Base-by-base conservation (phyloP, 2,797 vertebrate species). In the Chiroxiphia lanceolata region DNA sequence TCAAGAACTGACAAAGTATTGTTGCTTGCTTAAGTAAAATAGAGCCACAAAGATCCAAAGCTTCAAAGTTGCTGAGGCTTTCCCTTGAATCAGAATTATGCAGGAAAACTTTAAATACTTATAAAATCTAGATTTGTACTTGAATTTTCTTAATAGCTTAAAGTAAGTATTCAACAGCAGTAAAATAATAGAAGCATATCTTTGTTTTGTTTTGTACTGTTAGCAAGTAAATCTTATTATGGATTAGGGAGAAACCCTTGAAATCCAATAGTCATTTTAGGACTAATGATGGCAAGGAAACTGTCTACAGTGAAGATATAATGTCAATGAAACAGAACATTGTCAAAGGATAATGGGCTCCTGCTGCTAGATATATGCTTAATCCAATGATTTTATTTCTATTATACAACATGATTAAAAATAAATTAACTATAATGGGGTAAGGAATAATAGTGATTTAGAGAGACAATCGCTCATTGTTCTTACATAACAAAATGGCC, bases 401-500 rank as follows among this genome's bases (percentile, higher is more conserved):
- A 96, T 90, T 97, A 96, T 89, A 90, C 78, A 91, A 88, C 77
- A 76, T 94, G 95, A 94, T 97, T 97, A 96, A 96, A 97, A 95
- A 81, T 96, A 97, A 97, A 97, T 98, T 97, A 97, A 97, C 96
- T 91, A 50, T 90, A 96, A 97, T 95, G 89, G 90, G 94, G 89
- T 94, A 69, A 93, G 95, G 94, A 95, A 92, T 96, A 96, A 94
- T 90, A 96, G 91, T 96, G 96, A 96, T 96, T 97, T 95, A 96
- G 93, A 90, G 96, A 96, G 84, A 93, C 59, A 87, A 74, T 96
- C 89, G 74, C 64, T 97, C 92, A 85, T 91, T 97, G 95, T 95
- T 97, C 82, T 93, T 93, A 80, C 68, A 31, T 17, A 82, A 81
- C 69, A 95, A 95, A 95, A 75, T 50, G 72, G 63, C 64, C 4